Percentiles rank a stretch among this genome's conserved stretches.
phyloP scores from a whole-genome alignment of 2,888 invertebrate genomes.

The Resseliella maxima region DNA sequence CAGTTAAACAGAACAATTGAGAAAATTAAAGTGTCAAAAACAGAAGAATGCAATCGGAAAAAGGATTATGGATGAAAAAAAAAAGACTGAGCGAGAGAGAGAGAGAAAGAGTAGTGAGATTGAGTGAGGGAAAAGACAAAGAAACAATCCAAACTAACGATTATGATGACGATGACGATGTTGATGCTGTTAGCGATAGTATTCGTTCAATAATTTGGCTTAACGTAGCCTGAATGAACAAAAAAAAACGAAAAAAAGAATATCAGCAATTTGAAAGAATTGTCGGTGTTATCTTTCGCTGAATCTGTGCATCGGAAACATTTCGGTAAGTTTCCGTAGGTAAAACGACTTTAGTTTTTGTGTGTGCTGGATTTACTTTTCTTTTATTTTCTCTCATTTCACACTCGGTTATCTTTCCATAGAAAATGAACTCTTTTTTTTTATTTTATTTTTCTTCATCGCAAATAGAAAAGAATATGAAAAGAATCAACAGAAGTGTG shows the following conservation, averaged over 20 bases:
- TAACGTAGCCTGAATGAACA: not conserved
- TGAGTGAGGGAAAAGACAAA: too few species aligned
- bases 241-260: not conserved
- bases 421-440: not conserved
- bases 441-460: too few species aligned
- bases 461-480: too few species aligned
- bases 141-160: conserved; percentile 36
- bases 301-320: not conserved
- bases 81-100: not conserved
- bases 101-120: too few species aligned
- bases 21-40: conserved; percentile 48
- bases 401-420: not conserved
- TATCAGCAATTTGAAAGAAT: not conserved
- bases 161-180: conserved; percentile 31
- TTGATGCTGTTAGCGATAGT: conserved; percentile 23
- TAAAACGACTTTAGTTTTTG: not conserved
- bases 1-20: conserved; percentile 35
- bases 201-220: conserved; percentile 28
- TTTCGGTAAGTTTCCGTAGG: conserved; percentile 5
- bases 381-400: conserved; percentile 1
- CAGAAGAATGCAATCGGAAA: conserved; percentile 36
- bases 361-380: too few species aligned
- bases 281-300: not conserved
- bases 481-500: too few species aligned
- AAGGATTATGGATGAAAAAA: not conserved